These are phyloP conservation scores for Helogale parvula DNA, from an alignment of 2,113 vertebrate species.

Conservation along the genomic window DNA sequence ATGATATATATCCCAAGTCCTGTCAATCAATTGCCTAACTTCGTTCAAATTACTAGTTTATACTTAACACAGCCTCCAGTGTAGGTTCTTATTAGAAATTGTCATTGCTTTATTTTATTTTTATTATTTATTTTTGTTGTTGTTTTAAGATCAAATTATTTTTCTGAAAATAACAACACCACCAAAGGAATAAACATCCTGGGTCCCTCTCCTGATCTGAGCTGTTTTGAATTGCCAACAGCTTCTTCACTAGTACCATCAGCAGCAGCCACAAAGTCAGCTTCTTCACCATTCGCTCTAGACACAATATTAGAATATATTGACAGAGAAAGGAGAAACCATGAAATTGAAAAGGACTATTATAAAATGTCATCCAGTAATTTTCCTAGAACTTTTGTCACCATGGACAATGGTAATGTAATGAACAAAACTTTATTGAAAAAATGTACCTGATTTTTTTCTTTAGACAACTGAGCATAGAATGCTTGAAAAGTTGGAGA, in stretches of 20 bases:
- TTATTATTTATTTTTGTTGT: not conserved
- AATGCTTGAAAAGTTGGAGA: not conserved
- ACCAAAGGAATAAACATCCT: constrained; percentile 2
- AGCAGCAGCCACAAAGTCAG: not conserved
- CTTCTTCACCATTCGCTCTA: not conserved
- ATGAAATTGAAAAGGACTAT: not conserved
- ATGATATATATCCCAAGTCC: not conserved
- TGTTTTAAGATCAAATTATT: not conserved
- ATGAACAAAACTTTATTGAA: constrained; percentile 30
- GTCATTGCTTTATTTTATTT: not conserved
- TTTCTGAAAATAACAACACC: constrained; percentile 24
- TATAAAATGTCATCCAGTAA: not conserved
- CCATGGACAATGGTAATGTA: not conserved
- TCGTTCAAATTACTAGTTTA: not conserved
- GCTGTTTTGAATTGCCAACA: not conserved
- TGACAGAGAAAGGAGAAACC: not conserved
- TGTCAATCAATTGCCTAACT: not conserved
- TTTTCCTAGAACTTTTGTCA: not conserved
- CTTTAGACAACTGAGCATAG: not conserved
- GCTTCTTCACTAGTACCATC: not conserved
- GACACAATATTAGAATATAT: not conserved
- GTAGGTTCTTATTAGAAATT: not conserved
- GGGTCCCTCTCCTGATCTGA: not conserved
- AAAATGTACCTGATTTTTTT: not conserved
- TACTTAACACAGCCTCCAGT: not conserved